Evolutionary conservation across 2,888 invertebrate species (phyloP).

Genomic region (Aphidoletes aphidimyza): DNA sequence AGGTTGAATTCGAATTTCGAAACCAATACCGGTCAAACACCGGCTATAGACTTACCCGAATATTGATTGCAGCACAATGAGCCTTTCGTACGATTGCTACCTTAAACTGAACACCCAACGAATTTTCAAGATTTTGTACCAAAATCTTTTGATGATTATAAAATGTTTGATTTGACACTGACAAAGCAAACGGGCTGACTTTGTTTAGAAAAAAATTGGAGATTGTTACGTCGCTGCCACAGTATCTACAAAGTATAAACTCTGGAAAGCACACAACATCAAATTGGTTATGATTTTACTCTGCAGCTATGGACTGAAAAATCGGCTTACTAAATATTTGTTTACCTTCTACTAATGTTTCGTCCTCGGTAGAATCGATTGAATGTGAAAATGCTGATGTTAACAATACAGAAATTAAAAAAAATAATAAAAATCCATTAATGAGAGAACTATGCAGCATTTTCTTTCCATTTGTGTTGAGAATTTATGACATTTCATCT

Average conservation of each 20-base stretch:
- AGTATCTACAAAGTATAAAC: slow-evolving; percentile 70
- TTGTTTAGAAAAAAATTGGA: slow-evolving; percentile 69
- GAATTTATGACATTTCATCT: not conserved
- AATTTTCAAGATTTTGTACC: slow-evolving; percentile 70
- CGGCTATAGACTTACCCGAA: slow-evolving; percentile 55
- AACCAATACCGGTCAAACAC: too few species aligned
- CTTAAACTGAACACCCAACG: slow-evolving; percentile 69
- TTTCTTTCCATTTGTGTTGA: slow-evolving; percentile 34
- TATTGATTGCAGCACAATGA: slow-evolving; percentile 69
- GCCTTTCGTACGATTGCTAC: slow-evolving; percentile 69
- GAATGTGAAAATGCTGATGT: not conserved
- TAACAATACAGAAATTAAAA: not conserved
- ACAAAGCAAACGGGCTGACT: slow-evolving; percentile 68
- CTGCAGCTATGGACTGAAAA: too few species aligned
- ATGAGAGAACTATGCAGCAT: slow-evolving; percentile 21
- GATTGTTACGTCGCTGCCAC: slow-evolving; percentile 71
- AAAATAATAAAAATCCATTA: slow-evolving; percentile 41
- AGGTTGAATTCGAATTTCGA: not conserved
- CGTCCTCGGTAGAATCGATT: not conserved
- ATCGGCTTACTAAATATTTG: too few species aligned
- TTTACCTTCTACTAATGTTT: slow-evolving; percentile 55
- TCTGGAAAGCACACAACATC: slow-evolving; percentile 64
- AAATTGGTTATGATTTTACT: too few species aligned
- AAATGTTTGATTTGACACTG: slow-evolving; percentile 68
- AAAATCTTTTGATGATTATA: slow-evolving; percentile 70